These are phyloP conservation scores for Otolemur garnettii DNA, from an alignment of 2,113 vertebrate species.

Conservation along the genomic window DNA sequence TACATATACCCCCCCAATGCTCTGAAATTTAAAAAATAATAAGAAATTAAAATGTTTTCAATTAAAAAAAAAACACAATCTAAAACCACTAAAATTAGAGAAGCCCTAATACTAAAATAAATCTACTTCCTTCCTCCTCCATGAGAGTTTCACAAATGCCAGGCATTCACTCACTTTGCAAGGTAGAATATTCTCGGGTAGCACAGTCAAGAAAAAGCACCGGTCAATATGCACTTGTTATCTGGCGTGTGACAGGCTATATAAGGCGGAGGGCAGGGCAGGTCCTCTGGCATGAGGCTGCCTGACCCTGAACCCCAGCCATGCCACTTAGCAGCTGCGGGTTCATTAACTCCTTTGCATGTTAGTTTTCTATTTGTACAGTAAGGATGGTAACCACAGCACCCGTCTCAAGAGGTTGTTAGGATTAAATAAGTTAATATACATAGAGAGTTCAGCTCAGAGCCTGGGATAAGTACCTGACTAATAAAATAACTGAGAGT, in stretches of 20 bases:
- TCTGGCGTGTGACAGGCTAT: neutral
- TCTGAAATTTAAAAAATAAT: too few species aligned
- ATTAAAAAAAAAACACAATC: too few species aligned
- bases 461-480: neutral
- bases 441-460: neutral
- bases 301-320: neutral
- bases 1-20: too few species aligned
- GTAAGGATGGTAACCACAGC: neutral
- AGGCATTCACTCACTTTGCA: neutral
- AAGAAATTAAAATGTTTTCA: too few species aligned
- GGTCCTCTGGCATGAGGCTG: neutral
- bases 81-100: neutral
- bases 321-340: neutral
- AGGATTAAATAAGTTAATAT: neutral
- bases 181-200: neutral
- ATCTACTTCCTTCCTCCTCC: neutral
- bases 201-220: neutral
- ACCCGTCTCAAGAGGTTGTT: neutral
- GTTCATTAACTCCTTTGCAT: neutral
- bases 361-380: neutral
- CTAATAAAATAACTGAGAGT: neutral
- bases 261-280: too few species aligned
- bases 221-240: neutral
- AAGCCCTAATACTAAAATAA: slow-evolving; percentile 4
- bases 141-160: neutral